Conservation (phyloP, 2,113 vertebrate genomes). For the Tauraco erythrolophus region DNA sequence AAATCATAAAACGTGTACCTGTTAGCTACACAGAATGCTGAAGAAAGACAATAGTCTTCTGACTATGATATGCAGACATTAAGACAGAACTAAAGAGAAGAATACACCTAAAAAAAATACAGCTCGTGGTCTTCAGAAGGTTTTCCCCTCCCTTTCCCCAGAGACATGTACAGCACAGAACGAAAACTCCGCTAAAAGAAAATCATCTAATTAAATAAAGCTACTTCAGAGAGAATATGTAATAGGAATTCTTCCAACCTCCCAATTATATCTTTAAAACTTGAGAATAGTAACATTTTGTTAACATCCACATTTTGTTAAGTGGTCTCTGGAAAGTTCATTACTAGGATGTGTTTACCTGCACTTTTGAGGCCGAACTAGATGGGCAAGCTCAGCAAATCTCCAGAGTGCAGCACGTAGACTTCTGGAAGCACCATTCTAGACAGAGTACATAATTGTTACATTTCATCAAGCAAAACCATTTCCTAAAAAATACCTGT, state of each 20-base stretch:
- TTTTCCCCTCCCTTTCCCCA: neutral
- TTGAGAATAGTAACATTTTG: neutral
- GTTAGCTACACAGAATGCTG: fast-evolving
- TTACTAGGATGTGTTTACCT: slow-evolving; percentile 77
- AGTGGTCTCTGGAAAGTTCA: neutral
- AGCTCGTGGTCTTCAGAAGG: neutral
- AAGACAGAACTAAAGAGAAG: neutral
- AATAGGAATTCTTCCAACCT: neutral
- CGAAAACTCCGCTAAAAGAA: neutral
- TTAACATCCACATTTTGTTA: neutral
- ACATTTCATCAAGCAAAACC: neutral
- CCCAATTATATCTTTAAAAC: neutral
- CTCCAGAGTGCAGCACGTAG: slow-evolving; percentile 96
- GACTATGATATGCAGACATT: neutral
- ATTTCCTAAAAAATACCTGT: neutral
- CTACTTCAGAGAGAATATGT: neutral
- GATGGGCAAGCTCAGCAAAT: slow-evolving; percentile 95
- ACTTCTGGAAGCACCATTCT: slow-evolving; percentile 96
- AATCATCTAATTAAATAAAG: neutral
- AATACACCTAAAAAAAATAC: neutral
- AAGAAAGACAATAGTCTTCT: neutral
- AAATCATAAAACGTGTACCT: neutral
- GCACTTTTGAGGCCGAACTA: slow-evolving; percentile 97
- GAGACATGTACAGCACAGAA: neutral
- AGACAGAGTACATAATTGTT: neutral